Evolutionary conservation across 1,140 invertebrate genomes (phyloP), one percentile per base, ranked within the genome.

Genomic region (Ceratitis capitata): DNA sequence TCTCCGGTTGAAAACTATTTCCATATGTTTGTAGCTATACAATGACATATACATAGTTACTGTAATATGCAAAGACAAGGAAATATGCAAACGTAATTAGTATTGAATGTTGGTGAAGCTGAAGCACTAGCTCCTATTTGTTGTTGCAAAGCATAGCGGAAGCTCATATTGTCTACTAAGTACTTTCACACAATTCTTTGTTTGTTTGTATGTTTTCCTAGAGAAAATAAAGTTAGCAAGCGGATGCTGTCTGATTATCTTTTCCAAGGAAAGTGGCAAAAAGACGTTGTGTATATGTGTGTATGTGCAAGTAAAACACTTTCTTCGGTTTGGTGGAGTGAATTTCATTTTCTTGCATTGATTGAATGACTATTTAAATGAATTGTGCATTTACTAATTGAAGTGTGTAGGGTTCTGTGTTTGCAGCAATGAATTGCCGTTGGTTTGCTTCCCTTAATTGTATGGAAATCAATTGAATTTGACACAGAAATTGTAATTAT

Each of bases 351-450:
- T 69, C 32, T n/a, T 39, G 64, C 64, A 69, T 69, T 69, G 32
- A 69, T 69, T 69, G 64, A 69, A 69, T 69, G 64, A 69, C 35
- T 69, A 32, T 29, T 64, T 64, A 69, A 69, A 69, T 69, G 64
- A 69, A 35, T 69, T 69, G 64, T 69, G 64, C 64, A 69, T 39
- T 69, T 39, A 69, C 35, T 69, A 69, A 69, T 69, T 69, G 64
- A 69, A 69, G 29, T n/a, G 64, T 39, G 32, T n/a, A n/a, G n/a
- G n/a, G n/a, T 69, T 10, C 64, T 69, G 6, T 26, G 35, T 7
- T 64, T 64, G 58, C 29, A 56, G 51, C 19, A 56, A 56, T 56
- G 23, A n/a, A 23, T 7, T 9, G 19, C 5, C 51, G 51, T 26
- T 61, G 26, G 12, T 16, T 61, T 23, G 12, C 26, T 61, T 29